These are phyloP conservation scores for Drosophila pectinifera DNA, from an alignment of 1,140 invertebrate species.

Conservation along the genomic window DNA sequence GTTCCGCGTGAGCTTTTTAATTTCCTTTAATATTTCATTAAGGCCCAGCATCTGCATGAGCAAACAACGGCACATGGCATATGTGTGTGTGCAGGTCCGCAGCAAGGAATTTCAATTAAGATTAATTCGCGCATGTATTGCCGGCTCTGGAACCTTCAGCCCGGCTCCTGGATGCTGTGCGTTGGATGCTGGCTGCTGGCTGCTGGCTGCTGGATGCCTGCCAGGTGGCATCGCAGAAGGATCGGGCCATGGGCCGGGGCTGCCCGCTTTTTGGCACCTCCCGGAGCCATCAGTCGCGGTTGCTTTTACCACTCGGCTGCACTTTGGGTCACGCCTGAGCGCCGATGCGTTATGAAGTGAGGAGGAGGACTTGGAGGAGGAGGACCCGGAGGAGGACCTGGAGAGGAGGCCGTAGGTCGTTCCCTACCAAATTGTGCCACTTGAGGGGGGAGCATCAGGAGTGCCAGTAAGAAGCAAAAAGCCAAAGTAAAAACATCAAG, in stretches of 20 bases:
- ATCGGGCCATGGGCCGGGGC: slow-evolving; percentile 21
- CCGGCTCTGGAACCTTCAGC: slow-evolving; percentile 28
- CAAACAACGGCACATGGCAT: slow-evolving; percentile 54
- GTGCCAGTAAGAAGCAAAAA: slow-evolving; percentile 21
- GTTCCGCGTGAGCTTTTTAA: slow-evolving; percentile 62
- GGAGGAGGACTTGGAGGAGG: neutral
- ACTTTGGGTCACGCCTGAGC: slow-evolving; percentile 70
- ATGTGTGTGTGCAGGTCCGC: slow-evolving; percentile 36
- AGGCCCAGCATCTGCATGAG: slow-evolving; percentile 26
- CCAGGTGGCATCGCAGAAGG: slow-evolving; percentile 19
- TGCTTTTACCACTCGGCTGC: slow-evolving; percentile 73
- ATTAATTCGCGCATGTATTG: slow-evolving; percentile 79
- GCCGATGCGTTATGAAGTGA: slow-evolving; percentile 73
- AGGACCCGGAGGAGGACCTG: slow-evolving; percentile 23
- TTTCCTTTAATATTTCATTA: slow-evolving; percentile 74
- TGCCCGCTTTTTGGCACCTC: slow-evolving; percentile 48
- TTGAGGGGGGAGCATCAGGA: slow-evolving; percentile 46
- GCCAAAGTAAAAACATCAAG: slow-evolving; percentile 26
- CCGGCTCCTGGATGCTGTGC: neutral
- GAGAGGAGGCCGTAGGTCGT: slow-evolving; percentile 19
- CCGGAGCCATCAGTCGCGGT: slow-evolving; percentile 53
- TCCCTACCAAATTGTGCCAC: slow-evolving; percentile 72
- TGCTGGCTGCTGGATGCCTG: slow-evolving; percentile 9
- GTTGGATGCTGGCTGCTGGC: neutral
- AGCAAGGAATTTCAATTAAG: slow-evolving; percentile 82